Evolutionary conservation across 2,888 invertebrate genomes (phyloP).

Genomic region (Campaea margaritaria): DNA sequence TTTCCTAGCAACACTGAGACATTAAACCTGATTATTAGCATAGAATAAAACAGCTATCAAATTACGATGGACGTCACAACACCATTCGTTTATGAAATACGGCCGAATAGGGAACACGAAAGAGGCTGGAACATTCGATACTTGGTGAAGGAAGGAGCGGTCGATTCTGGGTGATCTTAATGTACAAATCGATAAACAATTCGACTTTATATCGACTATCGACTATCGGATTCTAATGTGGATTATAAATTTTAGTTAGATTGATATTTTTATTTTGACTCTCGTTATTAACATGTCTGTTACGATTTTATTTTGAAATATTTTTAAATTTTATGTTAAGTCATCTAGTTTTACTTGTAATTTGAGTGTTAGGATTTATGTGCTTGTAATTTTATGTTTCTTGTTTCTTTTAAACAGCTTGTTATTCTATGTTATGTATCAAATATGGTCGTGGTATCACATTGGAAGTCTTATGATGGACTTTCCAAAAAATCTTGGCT

Average conservation of each 20-base stretch:
- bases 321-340: too few species aligned
- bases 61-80: constrained; percentile 68
- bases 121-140: constrained; percentile 51
- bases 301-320: not conserved
- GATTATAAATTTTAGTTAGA: not conserved
- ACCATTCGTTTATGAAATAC: constrained; percentile 68
- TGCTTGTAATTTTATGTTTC: too few species aligned
- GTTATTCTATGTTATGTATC: too few species aligned
- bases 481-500: too few species aligned
- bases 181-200: constrained; percentile 3
- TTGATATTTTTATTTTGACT: not conserved
- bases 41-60: constrained; percentile 57
- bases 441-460: too few species aligned
- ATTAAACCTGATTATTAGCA: constrained; percentile 62
- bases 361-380: too few species aligned
- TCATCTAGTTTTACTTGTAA: too few species aligned
- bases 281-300: not conserved
- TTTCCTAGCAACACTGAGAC: constrained; percentile 36
- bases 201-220: not conserved
- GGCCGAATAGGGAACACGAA: constrained; percentile 56
- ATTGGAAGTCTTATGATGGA: too few species aligned
- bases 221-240: not conserved
- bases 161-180: constrained; percentile 29
- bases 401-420: too few species aligned
- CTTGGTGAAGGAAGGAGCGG: constrained; percentile 16